Conservation (phyloP, 2,797 vertebrate genomes). For the Pampus argenteus region DNA sequence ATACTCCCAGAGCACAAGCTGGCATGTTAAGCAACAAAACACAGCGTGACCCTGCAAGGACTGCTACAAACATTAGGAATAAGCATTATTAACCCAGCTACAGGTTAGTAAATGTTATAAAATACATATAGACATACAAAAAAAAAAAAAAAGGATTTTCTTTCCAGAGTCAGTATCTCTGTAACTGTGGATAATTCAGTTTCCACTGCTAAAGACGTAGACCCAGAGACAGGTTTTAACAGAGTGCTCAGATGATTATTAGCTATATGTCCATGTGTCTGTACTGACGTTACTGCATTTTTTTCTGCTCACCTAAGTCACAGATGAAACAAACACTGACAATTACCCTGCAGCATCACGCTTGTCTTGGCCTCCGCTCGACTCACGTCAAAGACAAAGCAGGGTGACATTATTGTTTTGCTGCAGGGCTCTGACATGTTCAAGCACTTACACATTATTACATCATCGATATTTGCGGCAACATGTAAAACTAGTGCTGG, state of each 20-base stretch:
- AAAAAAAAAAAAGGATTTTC: neutral
- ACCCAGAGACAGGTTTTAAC: neutral
- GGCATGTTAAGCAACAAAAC: constrained; percentile 35
- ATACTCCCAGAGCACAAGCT: constrained; percentile 38
- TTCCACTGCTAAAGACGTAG: neutral
- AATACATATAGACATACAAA: neutral
- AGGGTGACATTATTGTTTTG: constrained; percentile 38
- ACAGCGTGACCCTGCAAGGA: neutral
- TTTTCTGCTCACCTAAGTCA: constrained; percentile 12
- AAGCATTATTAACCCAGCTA: constrained; percentile 7
- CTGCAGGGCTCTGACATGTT: constrained; percentile 66
- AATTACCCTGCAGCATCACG: constrained; percentile 34
- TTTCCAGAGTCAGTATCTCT: neutral
- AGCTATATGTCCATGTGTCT: constrained; percentile 6
- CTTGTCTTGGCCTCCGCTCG: constrained; percentile 26
- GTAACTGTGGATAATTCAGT: neutral
- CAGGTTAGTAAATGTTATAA: constrained; percentile 9
- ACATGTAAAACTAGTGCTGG: constrained; percentile 57
- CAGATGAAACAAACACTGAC: constrained; percentile 35
- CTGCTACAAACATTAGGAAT: constrained; percentile 21
- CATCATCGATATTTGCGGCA: constrained; percentile 70
- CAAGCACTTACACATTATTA: constrained; percentile 65
- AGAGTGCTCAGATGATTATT: constrained; percentile 10
- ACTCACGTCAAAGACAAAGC: constrained; percentile 31
- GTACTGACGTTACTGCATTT: neutral